phyloP scores from a whole-genome alignment of 2,113 vertebrate genomes.

The Trematomus loennbergii region DNA sequence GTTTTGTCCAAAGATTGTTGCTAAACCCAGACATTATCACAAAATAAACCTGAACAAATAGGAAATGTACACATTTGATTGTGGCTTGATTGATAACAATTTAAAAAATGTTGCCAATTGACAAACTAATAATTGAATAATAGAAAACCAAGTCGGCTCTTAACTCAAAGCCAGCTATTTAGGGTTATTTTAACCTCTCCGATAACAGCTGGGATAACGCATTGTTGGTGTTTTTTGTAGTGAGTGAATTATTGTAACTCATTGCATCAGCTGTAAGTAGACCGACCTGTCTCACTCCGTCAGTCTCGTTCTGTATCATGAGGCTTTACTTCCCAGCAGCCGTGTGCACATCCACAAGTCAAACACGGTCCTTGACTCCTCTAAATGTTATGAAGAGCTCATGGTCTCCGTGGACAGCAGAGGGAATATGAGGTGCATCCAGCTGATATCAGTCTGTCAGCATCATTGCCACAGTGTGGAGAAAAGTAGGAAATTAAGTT shows the following conservation, averaged over 20 bases:
- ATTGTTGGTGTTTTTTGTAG: background rate
- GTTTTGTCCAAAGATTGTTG: background rate
- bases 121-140: background rate
- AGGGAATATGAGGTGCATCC: conserved; percentile 22
- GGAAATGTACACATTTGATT: background rate
- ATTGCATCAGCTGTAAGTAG: conserved; percentile 3
- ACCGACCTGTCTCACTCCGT: conserved; percentile 17
- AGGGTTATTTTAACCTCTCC: background rate
- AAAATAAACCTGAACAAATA: background rate
- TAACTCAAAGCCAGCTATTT: background rate
- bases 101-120: background rate
- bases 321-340: conserved; percentile 17
- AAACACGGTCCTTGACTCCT: conserved; percentile 38
- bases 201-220: background rate
- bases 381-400: conserved; percentile 61
- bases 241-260: background rate
- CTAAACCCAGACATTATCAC: background rate
- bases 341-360: conserved; percentile 33
- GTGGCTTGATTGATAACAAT: background rate
- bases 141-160: background rate
- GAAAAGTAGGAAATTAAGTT: conserved; percentile 5
- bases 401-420: conserved; percentile 41
- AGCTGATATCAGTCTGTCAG: conserved; percentile 32
- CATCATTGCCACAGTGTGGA: conserved; percentile 20
- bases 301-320: conserved; percentile 21